Evolutionary conservation across 2,888 invertebrate genomes (phyloP).

Genomic region (Parnassius apollo): DNA sequence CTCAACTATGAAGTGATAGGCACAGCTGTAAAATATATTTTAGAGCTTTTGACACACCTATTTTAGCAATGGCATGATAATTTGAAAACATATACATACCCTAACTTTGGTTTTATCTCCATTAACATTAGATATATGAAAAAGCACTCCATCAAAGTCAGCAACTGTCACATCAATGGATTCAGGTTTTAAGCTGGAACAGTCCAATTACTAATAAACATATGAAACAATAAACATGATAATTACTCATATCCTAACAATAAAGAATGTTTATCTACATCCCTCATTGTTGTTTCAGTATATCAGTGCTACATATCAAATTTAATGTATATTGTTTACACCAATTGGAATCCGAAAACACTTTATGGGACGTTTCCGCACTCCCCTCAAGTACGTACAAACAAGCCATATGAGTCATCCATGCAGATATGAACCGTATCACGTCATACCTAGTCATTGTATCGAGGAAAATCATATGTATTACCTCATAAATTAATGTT

Average conservation of each 20-base stretch:
- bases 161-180: constrained; percentile 96
- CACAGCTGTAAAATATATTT: too few species aligned
- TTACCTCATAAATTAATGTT: constrained; percentile 32
- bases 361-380: constrained; percentile 69
- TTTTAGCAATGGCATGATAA: too few species aligned
- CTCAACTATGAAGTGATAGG: too few species aligned
- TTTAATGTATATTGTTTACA: constrained; percentile 57
- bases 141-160: constrained; percentile 99
- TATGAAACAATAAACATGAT: constrained; percentile 23
- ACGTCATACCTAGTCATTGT: constrained; percentile 55
- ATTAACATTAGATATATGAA: constrained; percentile 98
- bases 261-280: constrained; percentile 30
- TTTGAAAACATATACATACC: constrained; percentile 80
- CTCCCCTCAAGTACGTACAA: constrained; percentile 58
- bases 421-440: constrained; percentile 65
- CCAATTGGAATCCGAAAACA: constrained; percentile 63
- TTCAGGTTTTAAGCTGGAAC: constrained; percentile 94
- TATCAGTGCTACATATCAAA: constrained; percentile 36
- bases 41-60: too few species aligned
- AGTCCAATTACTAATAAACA: constrained; percentile 31
- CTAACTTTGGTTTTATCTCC: constrained; percentile 98
- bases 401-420: constrained; percentile 71
- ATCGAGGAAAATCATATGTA: constrained; percentile 44
- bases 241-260: constrained; percentile 47
- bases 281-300: constrained; percentile 30